Percentiles rank a stretch among this genome's conserved stretches.
Conservation (phyloP, 2,888 invertebrate species). For the Norana najaformis region DNA sequence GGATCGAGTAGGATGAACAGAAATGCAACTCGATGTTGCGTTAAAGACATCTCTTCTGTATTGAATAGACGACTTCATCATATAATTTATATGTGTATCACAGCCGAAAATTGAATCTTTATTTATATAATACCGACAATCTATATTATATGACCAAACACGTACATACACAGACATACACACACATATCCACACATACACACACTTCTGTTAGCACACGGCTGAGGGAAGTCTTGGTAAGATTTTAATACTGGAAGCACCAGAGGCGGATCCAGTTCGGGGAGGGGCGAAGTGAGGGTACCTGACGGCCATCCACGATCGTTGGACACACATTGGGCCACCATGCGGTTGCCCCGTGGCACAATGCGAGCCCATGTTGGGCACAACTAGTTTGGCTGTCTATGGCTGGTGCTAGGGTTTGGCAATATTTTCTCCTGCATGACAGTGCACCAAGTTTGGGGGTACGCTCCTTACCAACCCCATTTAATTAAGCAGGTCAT, state of each 20-base stretch:
- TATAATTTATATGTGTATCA: too few relatives aligned
- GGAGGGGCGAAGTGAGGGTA: background rate
- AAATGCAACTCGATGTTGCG: too few relatives aligned
- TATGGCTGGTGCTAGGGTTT: background rate
- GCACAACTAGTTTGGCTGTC: background rate
- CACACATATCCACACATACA: too few relatives aligned
- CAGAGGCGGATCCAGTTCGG: background rate
- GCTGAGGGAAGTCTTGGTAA: background rate
- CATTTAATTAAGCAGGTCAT: background rate
- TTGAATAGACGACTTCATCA: too few relatives aligned
- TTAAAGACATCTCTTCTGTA: too few relatives aligned
- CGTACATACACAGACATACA: too few relatives aligned
- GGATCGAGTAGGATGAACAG: too few relatives aligned
- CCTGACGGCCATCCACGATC: background rate
- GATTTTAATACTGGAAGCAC: background rate
- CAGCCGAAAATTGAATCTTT: too few relatives aligned
- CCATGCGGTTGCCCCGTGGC: background rate
- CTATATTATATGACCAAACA: too few relatives aligned
- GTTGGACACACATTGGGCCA: background rate
- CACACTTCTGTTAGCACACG: background rate
- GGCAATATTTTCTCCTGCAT: background rate
- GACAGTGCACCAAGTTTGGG: background rate
- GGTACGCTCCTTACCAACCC: background rate
- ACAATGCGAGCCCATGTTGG: background rate
- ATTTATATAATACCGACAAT: too few relatives aligned